Base-by-base conservation (phyloP, 2,797 vertebrate genomes). In the Leuciscus waleckii region DNA sequence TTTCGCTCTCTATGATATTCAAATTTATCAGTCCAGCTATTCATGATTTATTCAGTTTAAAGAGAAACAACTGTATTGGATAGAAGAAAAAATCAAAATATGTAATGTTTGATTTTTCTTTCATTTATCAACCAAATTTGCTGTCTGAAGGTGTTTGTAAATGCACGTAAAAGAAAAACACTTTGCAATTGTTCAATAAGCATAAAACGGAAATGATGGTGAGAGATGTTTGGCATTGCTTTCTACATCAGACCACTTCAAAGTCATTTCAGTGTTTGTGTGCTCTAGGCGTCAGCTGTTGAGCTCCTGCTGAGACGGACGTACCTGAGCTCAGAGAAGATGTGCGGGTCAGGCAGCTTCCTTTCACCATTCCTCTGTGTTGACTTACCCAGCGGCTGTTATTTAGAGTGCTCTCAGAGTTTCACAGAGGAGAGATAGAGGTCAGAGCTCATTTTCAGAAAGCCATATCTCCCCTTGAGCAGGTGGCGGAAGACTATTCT, bases 231-330 rank as follows among this genome's bases (percentile, higher is more conserved):
- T 85, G 29, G 4, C 76, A 46, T 54, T 81, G 35, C 67, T 43
- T 76, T 74, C 19, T 11, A 21, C 51, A 29, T 37, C 46, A 68
- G 23, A 46, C 7, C 10, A 65, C 81, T 84, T 75, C 75, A 82
- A 86, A 84, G 58, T 84, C 41, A 87, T 83, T 85, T 82, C 43
- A 26, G 21, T 85, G 83, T 84, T 82, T 82, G 46, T 79, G n/a
- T 69, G 73, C 83, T 83, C 58, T 74, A 51, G 79, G 77, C 65
- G 1, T 37, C 26, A 65, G 69, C 29, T 89, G 63, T 71, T 82
- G 58, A 63, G 17, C 68, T 82, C 63, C 29, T 79, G 85, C 75
- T 63, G 68, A 76, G 70, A 71, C 14, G n/a, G 41, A 41, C 29
- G 54, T 77, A 85, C 73, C 77, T 69, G 39, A 41, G 23, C 32